phyloP scores from a whole-genome alignment of 2,113 vertebrate species.

The Callionymus lyra region DNA sequence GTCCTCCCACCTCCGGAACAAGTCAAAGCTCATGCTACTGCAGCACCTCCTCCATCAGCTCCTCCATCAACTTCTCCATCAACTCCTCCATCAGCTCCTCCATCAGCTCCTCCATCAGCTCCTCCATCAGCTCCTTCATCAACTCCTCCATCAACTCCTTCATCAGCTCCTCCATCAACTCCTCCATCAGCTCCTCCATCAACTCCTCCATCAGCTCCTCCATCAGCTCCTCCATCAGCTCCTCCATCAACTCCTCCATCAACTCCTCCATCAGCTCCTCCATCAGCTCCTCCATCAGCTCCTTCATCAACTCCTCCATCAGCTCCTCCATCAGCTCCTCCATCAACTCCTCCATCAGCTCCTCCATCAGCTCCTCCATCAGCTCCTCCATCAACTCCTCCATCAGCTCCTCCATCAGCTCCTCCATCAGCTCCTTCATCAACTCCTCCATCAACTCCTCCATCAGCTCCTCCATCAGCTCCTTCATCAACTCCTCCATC shows the following conservation, averaged over 20 bases:
- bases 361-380: too few relatives aligned
- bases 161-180: slow-evolving; percentile 34
- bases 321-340: slow-evolving; percentile 1
- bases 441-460: slow-evolving; percentile 48
- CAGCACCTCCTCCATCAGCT: too few relatives aligned
- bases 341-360: slow-evolving; percentile 14
- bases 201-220: slow-evolving; percentile 14
- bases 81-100: slow-evolving; percentile 2
- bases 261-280: too few relatives aligned
- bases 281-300: too few relatives aligned
- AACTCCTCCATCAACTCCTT: slow-evolving; percentile 1
- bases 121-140: slow-evolving; percentile 37
- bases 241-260: too few relatives aligned
- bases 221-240: slow-evolving; percentile 1
- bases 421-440: slow-evolving; percentile 9
- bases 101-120: slow-evolving; percentile 21
- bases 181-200: slow-evolving; percentile 53
- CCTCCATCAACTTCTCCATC: slow-evolving; percentile 37
- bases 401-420: slow-evolving; percentile 5
- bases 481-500: slow-evolving; percentile 9
- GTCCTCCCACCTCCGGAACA: slow-evolving; percentile 28
- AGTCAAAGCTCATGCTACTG: slow-evolving; percentile 37
- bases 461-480: slow-evolving; percentile 46
- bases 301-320: slow-evolving; percentile 37
- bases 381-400: slow-evolving; percentile 43